These are phyloP conservation scores for Archivesica marissinica DNA, from an alignment of 1,140 invertebrate genomes.

Conservation along the genomic window DNA sequence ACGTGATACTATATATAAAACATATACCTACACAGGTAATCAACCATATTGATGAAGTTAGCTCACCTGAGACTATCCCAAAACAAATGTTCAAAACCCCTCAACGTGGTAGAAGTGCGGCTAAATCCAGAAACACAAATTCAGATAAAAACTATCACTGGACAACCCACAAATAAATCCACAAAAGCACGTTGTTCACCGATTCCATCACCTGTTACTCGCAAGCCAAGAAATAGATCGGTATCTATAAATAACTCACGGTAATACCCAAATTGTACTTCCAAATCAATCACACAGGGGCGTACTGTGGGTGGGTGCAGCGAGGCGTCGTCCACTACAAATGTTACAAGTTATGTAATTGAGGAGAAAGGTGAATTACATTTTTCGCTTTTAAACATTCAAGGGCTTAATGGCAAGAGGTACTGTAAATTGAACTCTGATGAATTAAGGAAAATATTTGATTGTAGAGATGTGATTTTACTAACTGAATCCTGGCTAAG, in stretches of 20 bases:
- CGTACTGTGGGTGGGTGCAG: not conserved
- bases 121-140: too few relatives aligned
- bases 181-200: too few relatives aligned
- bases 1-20: too few relatives aligned
- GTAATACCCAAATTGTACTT: not conserved
- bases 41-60: too few relatives aligned
- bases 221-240: not conserved
- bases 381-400: constrained; percentile 16
- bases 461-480: constrained; percentile 2
- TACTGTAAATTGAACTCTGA: not conserved
- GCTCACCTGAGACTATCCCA: too few relatives aligned
- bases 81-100: too few relatives aligned
- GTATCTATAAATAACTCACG: not conserved
- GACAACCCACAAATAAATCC: too few relatives aligned
- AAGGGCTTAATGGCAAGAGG: not conserved
- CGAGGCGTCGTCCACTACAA: not conserved
- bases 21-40: too few relatives aligned
- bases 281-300: too few relatives aligned
- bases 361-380: not conserved
- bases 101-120: too few relatives aligned
- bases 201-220: not conserved
- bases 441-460: not conserved
- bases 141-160: too few relatives aligned
- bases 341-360: not conserved
- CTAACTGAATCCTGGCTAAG: constrained; percentile 23